A percentile compares a stretch with the other conserved stretches of the same genome.
phyloP scores from a whole-genome alignment of 1,140 invertebrate species.

The Drosophila elegans region DNA sequence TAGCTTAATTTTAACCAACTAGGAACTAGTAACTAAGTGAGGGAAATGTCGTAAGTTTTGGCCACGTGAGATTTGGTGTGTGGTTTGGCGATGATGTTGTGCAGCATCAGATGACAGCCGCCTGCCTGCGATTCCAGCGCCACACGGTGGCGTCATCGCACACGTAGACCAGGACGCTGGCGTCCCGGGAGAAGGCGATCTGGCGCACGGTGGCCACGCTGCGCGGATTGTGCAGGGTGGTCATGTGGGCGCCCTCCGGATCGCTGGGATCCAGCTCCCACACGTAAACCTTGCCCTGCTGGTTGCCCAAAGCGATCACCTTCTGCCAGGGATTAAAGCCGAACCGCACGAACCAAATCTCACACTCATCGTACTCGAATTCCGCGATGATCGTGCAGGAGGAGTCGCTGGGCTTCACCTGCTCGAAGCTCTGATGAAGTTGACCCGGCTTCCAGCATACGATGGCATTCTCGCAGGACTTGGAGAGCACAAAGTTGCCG shows the following conservation, averaged over 20 bases:
- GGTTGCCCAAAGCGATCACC: slow-evolving; percentile 95
- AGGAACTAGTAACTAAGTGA: slow-evolving; percentile 71
- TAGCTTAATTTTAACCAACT: slow-evolving; percentile 29
- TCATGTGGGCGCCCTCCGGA: slow-evolving; percentile 90
- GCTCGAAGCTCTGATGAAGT: slow-evolving; percentile 68
- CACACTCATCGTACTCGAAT: slow-evolving; percentile 97
- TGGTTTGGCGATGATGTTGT: slow-evolving; percentile 22
- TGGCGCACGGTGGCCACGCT: slow-evolving; percentile 95
- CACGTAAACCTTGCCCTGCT: slow-evolving; percentile 95
- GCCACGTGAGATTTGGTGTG: slow-evolving; percentile 78
- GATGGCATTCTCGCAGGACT: slow-evolving; percentile 98
- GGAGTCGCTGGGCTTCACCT: slow-evolving; percentile 75
- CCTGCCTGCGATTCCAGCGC: slow-evolving; percentile 92
- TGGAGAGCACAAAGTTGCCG: slow-evolving; percentile 97
- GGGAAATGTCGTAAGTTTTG: slow-evolving; percentile 54
- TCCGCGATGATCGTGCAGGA: slow-evolving; percentile 88
- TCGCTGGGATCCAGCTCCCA: slow-evolving; percentile 96
- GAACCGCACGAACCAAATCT: slow-evolving; percentile 99
- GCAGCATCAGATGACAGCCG: slow-evolving; percentile 41
- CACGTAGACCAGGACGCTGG: slow-evolving; percentile 89
- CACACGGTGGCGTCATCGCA: slow-evolving; percentile 96
- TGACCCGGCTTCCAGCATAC: slow-evolving; percentile 84
- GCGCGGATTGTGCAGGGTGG: slow-evolving; percentile 92
- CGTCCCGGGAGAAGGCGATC: slow-evolving; percentile 94
- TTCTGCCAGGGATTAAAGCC: slow-evolving; percentile 96